These are phyloP conservation scores for Lemur catta DNA, from an alignment of 2,797 vertebrate genomes.

Conservation along the genomic window DNA sequence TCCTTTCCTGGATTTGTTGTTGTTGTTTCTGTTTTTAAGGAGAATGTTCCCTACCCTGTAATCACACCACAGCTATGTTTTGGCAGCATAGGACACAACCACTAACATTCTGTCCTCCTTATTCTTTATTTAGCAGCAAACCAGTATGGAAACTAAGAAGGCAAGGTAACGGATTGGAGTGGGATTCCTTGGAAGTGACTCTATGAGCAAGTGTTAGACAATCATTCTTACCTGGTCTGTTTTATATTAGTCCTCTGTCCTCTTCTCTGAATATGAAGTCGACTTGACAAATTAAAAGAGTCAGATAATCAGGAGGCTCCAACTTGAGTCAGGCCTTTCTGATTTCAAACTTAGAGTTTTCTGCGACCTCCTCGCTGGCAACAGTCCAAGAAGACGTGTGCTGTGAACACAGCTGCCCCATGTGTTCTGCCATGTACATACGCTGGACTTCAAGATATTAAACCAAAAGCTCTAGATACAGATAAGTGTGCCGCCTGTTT, in stretches of 20 bases:
- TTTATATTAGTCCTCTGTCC: background rate
- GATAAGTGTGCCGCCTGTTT: background rate
- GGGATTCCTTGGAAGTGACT: background rate
- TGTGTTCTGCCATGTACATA: background rate
- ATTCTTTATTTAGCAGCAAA: background rate
- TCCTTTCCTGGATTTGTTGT: background rate
- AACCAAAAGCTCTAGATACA: constrained; percentile 7
- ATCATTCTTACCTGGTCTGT: background rate
- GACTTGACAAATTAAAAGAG: background rate
- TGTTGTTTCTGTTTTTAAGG: background rate
- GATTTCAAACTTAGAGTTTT: background rate
- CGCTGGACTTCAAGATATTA: background rate
- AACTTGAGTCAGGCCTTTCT: background rate
- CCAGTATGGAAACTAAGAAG: background rate
- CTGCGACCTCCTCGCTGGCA: background rate
- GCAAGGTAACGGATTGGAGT: background rate
- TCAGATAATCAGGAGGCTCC: background rate
- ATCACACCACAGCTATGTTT: background rate
- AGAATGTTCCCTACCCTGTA: background rate
- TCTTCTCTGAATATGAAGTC: background rate
- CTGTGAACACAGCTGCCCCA: background rate
- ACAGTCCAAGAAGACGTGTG: background rate
- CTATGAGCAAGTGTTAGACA: no score
- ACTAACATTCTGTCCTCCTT: background rate
- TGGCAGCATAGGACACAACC: background rate